A percentile compares a stretch with the other conserved stretches of the same genome.
phyloP scores from a whole-genome alignment of 2,113 vertebrate species.

The Tonatia bakeri region DNA sequence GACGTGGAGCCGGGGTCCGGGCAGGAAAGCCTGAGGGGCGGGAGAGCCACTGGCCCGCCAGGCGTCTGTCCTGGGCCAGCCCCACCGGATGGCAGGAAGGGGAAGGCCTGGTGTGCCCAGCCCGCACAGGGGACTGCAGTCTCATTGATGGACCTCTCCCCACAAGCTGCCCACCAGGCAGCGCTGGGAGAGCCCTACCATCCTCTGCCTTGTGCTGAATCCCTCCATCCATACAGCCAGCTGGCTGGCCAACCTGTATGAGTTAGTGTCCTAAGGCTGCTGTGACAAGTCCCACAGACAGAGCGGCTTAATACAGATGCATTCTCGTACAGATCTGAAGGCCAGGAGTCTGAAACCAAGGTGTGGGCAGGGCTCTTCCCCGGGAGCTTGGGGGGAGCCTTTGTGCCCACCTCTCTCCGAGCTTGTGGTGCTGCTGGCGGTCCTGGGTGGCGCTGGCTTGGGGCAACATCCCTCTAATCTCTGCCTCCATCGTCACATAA shows the following conservation, averaged over 20 bases:
- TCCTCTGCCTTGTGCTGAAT: too few relatives aligned
- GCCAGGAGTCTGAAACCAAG: background rate
- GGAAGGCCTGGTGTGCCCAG: background rate
- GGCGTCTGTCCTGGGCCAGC: background rate
- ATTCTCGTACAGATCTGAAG: background rate
- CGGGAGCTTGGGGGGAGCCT: background rate
- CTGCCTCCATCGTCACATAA: background rate
- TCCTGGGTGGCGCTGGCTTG: background rate
- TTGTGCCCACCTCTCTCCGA: too few relatives aligned
- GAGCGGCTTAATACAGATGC: background rate
- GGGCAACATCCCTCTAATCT: accelerated
- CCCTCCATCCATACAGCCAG: background rate
- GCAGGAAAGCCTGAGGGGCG: background rate
- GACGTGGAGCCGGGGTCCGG: background rate
- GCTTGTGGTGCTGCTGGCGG: background rate
- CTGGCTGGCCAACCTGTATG: accelerated
- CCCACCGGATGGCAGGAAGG: background rate
- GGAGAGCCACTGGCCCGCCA: background rate
- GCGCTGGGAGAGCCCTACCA: background rate
- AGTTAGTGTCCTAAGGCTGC: background rate
- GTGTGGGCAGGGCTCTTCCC: background rate
- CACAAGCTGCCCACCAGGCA: background rate
- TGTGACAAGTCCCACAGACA: background rate
- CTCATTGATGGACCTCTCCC: background rate
- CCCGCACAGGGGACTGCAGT: accelerated